A percentile compares a stretch with the other conserved stretches of the same genome.
Evolutionary conservation across 2,797 vertebrate species (phyloP).

Genomic region (Melanotaenia maccullochi): DNA sequence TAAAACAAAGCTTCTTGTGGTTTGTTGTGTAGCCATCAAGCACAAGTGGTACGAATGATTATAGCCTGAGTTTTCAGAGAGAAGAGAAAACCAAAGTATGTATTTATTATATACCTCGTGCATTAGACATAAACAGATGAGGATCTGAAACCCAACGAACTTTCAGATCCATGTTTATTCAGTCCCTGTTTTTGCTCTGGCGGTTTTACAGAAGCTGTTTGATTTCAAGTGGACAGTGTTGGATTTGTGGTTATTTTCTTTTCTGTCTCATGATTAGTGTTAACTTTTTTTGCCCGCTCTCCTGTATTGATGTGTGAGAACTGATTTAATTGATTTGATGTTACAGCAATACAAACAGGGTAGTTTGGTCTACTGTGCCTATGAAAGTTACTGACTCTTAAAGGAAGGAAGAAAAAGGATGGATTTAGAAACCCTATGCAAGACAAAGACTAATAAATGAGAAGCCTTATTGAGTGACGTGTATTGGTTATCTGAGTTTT

Average conservation of each 20-base stretch:
- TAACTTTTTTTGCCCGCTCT: conserved; percentile 1
- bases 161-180: not conserved
- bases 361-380: conserved; percentile 36
- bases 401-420: conserved; percentile 12
- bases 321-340: conserved; percentile 15
- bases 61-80: conserved; percentile 17
- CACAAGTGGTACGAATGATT: conserved; percentile 38
- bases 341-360: conserved; percentile 61
- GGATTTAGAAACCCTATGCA: conserved; percentile 64
- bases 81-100: conserved; percentile 67
- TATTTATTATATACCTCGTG: conserved; percentile 23
- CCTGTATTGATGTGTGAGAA: conserved; percentile 12
- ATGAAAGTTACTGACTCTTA: conserved; percentile 14
- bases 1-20: conserved; percentile 12
- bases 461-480: conserved; percentile 60
- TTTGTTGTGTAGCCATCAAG: conserved; percentile 37
- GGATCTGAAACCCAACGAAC: conserved; percentile 51
- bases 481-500: conserved; percentile 36
- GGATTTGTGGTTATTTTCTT: conserved; percentile 8
- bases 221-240: conserved; percentile 8
- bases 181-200: conserved; percentile 12
- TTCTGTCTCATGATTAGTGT: conserved; percentile 11
- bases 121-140: conserved; percentile 20
- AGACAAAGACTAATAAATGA: conserved; percentile 53
- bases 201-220: conserved; percentile 3